Base-by-base conservation (phyloP, 1,140 invertebrate genomes). In the Dolichoris vasculosae region DNA sequence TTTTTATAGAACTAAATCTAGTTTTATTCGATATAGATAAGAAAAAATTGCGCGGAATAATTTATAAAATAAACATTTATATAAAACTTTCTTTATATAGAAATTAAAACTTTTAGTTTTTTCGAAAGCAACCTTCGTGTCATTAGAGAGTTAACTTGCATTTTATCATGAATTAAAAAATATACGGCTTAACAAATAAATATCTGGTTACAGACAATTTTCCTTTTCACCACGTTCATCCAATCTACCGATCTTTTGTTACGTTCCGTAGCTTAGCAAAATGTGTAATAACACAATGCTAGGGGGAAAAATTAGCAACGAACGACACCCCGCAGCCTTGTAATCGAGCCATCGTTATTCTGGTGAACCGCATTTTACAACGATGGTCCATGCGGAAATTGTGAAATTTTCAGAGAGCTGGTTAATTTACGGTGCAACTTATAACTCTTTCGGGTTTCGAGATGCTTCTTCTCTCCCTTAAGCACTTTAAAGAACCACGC, bases 401-500 rank as follows among this genome's bases (percentile, higher is more conserved):
- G 76, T 71, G 64, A 84, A 84, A 64, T 30, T 84, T 55, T 48
- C 46, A n/a, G 55, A 43, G 76, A 63, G 13, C 40, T 51, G 46
- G 80, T 35, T 84, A 84, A 84, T 84, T 84, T 84, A 84, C 83
- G 83, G 63, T 51, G 67, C 75, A 77, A 73, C 77, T 79, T 59
- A 80, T n/a, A 85, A 85, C 77, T 76, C 83, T 84, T 84, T 84
- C 20, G 20, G 23, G 64, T 64, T 30, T 4, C 11, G n/a, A 30
- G 20, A 32, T 13, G 23, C 40, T 15, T 46, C 23, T 11, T 71
- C 46, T 26, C 77, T 9, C 51, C 43, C 2, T 32, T 86, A 78
- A 86, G 80, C 81, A 64, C 81, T 75, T 79, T 83, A 83, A 86
- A 79, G 73, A 40, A 83, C 80, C 80, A 83, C 85, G 85, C 80